Conservation (phyloP, 2,797 vertebrate species). For the Chaunax sp. region DNA sequence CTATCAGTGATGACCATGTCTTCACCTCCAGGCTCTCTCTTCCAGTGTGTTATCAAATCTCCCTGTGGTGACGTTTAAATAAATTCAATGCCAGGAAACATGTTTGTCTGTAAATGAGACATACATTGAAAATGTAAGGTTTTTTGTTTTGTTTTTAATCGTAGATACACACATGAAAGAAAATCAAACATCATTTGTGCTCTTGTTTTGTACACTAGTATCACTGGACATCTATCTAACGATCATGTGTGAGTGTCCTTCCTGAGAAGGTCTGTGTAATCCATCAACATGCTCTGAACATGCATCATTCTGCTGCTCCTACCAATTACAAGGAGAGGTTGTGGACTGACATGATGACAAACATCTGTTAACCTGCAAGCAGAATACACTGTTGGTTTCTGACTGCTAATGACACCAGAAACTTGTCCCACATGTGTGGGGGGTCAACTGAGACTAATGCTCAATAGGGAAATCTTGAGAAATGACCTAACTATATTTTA, state of each 20-base stretch:
- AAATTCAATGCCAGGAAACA: conserved; percentile 40
- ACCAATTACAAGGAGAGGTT: conserved; percentile 11
- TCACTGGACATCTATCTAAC: conserved; percentile 2
- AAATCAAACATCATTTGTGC: conserved; percentile 11
- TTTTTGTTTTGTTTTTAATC: background rate
- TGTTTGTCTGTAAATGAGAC: conserved; percentile 52
- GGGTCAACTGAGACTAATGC: background rate
- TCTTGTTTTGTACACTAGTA: conserved; percentile 4
- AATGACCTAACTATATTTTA: background rate
- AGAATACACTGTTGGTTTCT: conserved; percentile 2
- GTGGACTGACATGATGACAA: background rate
- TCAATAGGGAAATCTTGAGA: background rate
- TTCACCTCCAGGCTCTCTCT: conserved; percentile 41
- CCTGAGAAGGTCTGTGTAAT: conserved; percentile 11
- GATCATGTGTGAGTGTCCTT: conserved; percentile 14
- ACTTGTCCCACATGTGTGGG: background rate
- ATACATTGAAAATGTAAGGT: conserved; percentile 8
- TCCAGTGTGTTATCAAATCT: conserved; percentile 26
- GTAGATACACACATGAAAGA: conserved; percentile 17
- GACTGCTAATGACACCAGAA: background rate
- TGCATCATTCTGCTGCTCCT: conserved; percentile 30
- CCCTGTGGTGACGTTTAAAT: conserved; percentile 27
- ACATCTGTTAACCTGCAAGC: background rate
- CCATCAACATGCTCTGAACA: conserved; percentile 26
- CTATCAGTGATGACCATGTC: conserved; percentile 84